These are phyloP conservation scores for Corythornis vintsioides DNA, from an alignment of 2,113 vertebrate species.

Conservation along the genomic window DNA sequence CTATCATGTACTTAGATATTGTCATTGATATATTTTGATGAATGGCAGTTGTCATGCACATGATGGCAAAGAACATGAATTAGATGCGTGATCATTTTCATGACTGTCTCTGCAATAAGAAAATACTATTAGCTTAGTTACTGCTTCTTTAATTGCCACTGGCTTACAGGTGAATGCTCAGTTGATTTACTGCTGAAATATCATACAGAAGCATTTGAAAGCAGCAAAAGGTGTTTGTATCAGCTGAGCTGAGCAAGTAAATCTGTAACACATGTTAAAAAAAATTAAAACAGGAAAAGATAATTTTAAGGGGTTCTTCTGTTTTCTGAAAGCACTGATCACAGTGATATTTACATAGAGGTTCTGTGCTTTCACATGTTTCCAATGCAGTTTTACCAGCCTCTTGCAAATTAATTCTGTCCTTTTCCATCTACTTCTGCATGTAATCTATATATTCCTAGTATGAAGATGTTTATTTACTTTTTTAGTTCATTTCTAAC, in stretches of 20 bases:
- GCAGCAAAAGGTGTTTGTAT: neutral
- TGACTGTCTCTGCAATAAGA: neutral
- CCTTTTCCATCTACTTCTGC: neutral
- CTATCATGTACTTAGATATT: neutral
- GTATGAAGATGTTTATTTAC: neutral
- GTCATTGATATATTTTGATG: slow-evolving; percentile 17
- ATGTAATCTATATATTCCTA: neutral
- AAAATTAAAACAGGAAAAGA: rapidly evolving
- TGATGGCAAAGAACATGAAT: slow-evolving; percentile 20
- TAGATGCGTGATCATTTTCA: slow-evolving; percentile 21
- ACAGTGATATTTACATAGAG: neutral
- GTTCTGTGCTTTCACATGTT: neutral
- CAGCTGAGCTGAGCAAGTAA: neutral
- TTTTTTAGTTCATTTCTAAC: neutral
- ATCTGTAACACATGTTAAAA: neutral
- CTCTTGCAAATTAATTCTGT: neutral
- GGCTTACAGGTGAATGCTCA: neutral
- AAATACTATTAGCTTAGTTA: neutral
- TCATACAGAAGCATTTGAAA: neutral
- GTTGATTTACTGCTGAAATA: neutral
- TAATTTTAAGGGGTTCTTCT: neutral
- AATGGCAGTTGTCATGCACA: neutral
- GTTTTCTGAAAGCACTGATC: neutral
- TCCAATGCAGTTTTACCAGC: neutral
- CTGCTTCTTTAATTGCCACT: slow-evolving; percentile 3